Evolutionary conservation across 1,140 invertebrate genomes (phyloP).

Genomic region (Capitella teleta): DNA sequence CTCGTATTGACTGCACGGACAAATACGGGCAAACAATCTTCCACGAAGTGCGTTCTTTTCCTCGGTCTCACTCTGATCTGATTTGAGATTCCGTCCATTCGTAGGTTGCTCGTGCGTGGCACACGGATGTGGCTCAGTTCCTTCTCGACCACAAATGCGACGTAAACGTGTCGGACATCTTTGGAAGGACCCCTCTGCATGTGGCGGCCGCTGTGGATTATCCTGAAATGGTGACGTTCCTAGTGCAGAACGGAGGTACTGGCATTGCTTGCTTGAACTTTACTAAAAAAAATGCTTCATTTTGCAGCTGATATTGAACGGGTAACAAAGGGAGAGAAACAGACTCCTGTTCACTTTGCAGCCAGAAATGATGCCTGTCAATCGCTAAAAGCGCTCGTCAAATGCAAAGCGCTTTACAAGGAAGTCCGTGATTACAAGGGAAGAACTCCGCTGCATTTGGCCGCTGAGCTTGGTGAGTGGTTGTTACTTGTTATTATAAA

Average conservation of each 20-base stretch:
- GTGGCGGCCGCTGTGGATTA: constrained; percentile 37
- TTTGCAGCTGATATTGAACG: constrained; percentile 27
- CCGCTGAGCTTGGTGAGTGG: constrained; percentile 30
- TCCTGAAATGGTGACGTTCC: constrained; percentile 28
- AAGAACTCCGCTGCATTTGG: constrained; percentile 32
- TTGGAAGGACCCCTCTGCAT: constrained; percentile 33
- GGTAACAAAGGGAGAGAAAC: constrained; percentile 24
- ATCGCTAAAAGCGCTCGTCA: constrained; percentile 29
- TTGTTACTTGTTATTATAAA: background rate
- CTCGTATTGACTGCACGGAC: constrained; percentile 29
- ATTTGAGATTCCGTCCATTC: background rate
- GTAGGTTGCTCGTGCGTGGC: constrained; percentile 30
- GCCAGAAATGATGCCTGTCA: constrained; percentile 31
- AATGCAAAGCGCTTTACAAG: constrained; percentile 23
- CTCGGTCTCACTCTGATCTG: background rate
- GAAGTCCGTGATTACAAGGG: constrained; percentile 28
- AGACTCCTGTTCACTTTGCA: constrained; percentile 37
- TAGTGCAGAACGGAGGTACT: constrained; percentile 27
- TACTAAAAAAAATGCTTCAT: background rate
- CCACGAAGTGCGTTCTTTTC: constrained; percentile 25
- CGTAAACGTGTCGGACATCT: constrained; percentile 24
- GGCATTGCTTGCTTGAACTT: background rate
- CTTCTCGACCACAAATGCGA: constrained; percentile 29
- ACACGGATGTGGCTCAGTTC: constrained; percentile 29
- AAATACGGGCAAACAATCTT: constrained; percentile 33